Evolutionary conservation across 2,113 vertebrate genomes (phyloP).

Genomic region (Strigops habroptila): DNA sequence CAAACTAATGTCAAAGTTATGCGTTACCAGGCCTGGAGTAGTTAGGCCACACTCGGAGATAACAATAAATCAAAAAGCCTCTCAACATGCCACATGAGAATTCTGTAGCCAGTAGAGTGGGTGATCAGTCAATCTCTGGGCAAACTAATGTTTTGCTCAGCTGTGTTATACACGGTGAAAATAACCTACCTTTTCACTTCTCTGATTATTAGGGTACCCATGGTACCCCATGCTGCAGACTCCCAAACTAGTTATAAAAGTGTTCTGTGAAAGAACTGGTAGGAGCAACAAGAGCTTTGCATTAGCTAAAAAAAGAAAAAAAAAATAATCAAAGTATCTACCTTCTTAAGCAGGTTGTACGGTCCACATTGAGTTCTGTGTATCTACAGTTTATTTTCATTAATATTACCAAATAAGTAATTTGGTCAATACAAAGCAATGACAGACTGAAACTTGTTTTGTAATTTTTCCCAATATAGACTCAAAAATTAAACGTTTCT

Average conservation of each 20-base stretch:
- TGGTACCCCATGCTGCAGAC: not conserved
- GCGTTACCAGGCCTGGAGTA: not conserved
- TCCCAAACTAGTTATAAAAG: not conserved
- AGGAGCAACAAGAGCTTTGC: not conserved
- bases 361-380: accelerated
- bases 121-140: accelerated
- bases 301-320: not conserved
- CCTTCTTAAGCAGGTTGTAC: not conserved
- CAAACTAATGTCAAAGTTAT: not conserved
- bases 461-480: not conserved
- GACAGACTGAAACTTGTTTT: not conserved
- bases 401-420: not conserved
- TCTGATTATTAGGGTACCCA: not conserved
- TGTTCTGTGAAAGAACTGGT: not conserved
- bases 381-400: not conserved
- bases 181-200: not conserved
- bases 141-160: not conserved
- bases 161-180: not conserved
- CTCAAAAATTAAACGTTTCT: not conserved
- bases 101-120: not conserved
- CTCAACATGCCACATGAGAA: not conserved
- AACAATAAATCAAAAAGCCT: not conserved
- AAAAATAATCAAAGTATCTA: too few species aligned
- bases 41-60: not conserved
- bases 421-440: not conserved